These are phyloP conservation scores for Ctenomys sociabilis DNA, from an alignment of 2,113 vertebrate genomes.

Conservation along the genomic window DNA sequence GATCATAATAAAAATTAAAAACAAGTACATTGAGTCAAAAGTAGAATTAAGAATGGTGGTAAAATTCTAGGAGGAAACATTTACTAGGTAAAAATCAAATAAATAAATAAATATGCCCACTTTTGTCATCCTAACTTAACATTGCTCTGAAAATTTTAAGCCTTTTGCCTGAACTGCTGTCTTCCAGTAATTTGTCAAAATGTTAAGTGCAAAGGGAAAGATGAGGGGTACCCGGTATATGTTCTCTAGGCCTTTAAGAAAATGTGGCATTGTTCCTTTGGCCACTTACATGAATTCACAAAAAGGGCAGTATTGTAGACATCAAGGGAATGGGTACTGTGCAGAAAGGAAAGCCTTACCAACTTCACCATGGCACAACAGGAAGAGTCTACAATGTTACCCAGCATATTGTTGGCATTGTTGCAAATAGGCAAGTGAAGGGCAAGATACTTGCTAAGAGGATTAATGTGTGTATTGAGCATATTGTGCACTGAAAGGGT, in stretches of 20 bases:
- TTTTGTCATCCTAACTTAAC: background rate
- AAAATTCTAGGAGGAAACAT: background rate
- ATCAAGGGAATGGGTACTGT: background rate
- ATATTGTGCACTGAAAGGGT: background rate
- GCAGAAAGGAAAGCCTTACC: background rate
- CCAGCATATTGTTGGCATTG: background rate
- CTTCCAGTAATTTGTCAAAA: background rate
- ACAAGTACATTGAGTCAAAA: background rate
- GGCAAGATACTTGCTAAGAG: background rate
- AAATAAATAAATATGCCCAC: background rate
- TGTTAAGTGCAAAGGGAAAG: background rate
- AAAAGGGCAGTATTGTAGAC: background rate
- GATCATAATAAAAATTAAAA: background rate
- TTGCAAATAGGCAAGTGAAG: background rate
- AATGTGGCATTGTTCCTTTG: background rate
- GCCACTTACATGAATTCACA: background rate
- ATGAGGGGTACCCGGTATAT: background rate
- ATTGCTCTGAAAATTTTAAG: conserved; percentile 5
- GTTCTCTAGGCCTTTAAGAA: background rate
- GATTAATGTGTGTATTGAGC: background rate
- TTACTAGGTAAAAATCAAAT: background rate
- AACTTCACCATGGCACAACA: background rate
- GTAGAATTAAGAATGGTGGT: background rate
- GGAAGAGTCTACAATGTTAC: background rate
- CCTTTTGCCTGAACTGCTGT: background rate